A percentile compares a stretch with the other conserved stretches of the same genome.
Conservation (phyloP, 2,797 vertebrate genomes). For the Glyptemys insculpta region DNA sequence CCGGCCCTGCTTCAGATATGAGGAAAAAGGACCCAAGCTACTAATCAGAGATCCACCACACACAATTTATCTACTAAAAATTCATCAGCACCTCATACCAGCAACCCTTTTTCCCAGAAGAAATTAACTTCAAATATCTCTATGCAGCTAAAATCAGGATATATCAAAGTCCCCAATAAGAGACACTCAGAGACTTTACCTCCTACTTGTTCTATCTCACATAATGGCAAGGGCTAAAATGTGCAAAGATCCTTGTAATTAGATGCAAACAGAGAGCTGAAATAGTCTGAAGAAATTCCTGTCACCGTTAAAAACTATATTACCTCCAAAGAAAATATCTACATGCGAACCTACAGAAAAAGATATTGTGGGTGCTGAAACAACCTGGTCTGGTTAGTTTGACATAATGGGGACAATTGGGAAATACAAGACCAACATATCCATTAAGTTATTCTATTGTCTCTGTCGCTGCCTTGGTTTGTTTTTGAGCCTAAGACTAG, state of each 20-base stretch:
- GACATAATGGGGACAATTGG: background rate
- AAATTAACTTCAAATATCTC: slow-evolving; percentile 17
- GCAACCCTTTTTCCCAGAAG: background rate
- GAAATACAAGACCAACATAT: background rate
- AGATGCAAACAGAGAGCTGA: background rate
- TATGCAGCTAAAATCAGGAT: slow-evolving; percentile 12
- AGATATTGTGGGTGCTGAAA: background rate
- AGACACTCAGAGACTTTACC: background rate
- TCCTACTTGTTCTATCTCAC: background rate
- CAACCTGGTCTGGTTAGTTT: background rate
- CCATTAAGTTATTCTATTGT: background rate
- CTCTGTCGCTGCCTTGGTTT: background rate
- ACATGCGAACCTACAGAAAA: background rate
- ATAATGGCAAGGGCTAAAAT: background rate
- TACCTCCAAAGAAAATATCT: background rate
- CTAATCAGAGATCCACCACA: slow-evolving; percentile 11
- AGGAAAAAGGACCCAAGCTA: background rate
- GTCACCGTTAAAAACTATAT: background rate
- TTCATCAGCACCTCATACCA: slow-evolving; percentile 21
- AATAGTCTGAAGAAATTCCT: background rate
- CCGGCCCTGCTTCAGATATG: background rate
- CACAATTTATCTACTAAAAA: slow-evolving; percentile 5
- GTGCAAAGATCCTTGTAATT: background rate
- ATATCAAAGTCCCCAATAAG: background rate
- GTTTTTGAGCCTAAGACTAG: background rate